Evolutionary conservation across 2,888 invertebrate genomes (phyloP).

Genomic region (Euplagia quadripunctaria): DNA sequence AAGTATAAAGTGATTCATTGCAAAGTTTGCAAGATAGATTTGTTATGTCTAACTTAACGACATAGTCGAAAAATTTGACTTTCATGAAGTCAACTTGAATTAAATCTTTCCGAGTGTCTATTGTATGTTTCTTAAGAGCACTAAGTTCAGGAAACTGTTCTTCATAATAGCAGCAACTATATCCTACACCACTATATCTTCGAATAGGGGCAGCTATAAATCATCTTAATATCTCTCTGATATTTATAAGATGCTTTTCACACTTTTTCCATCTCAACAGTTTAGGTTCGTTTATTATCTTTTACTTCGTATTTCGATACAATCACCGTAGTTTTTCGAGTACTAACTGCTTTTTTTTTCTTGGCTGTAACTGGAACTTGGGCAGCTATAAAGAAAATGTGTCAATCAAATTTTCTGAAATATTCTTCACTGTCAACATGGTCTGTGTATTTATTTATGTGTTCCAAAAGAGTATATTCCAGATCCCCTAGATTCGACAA

Average conservation of each 20-base stretch:
- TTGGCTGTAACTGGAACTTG: conserved; percentile 4
- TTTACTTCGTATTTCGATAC: not conserved
- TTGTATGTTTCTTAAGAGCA: conserved; percentile 49
- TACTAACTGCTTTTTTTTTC: not conserved
- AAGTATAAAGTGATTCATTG: conserved; percentile 28
- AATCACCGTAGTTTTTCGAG: not conserved
- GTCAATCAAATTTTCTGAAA: not conserved
- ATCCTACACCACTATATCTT: conserved; percentile 35
- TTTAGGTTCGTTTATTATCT: not conserved
- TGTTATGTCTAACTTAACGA: conserved; percentile 65
- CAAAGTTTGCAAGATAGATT: conserved; percentile 60
- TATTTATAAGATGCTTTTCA: conserved; percentile 26
- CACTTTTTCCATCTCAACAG: conserved; percentile 3
- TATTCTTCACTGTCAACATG: not conserved
- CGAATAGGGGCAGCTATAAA: conserved; percentile 57
- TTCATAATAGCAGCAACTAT: conserved; percentile 56
- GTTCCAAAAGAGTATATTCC: too few relatives aligned
- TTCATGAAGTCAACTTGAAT: conserved; percentile 30
- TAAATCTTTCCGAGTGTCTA: conserved; percentile 53
- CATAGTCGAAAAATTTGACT: not conserved
- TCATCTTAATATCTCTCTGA: conserved; percentile 14
- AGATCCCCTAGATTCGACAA: too few relatives aligned
- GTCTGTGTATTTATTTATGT: too few relatives aligned
- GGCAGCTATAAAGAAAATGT: not conserved
- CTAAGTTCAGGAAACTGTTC: conserved; percentile 48